Percentiles rank a stretch among this genome's conserved stretches.
phyloP scores from a whole-genome alignment of 2,113 vertebrate genomes.

The Brachionichthys hirsutus region DNA sequence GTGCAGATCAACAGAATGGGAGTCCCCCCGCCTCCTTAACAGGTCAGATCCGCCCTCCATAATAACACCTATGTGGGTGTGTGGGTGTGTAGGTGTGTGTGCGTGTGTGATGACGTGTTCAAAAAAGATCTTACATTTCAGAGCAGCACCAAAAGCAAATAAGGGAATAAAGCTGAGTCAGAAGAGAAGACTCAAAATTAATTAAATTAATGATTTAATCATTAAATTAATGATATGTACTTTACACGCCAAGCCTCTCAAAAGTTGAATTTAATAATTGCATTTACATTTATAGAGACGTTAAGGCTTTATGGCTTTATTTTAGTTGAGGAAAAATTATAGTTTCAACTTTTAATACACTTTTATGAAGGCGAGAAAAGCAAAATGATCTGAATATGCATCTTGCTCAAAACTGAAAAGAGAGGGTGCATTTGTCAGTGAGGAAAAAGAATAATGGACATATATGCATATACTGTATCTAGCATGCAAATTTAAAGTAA shows the following conservation, averaged over 20 bases:
- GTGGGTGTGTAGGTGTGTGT: constrained; percentile 9
- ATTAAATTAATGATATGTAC: no score
- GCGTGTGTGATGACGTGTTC: constrained; percentile 37
- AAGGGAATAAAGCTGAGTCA: constrained; percentile 20
- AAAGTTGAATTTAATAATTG: no score
- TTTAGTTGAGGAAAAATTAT: background rate
- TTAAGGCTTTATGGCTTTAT: no score
- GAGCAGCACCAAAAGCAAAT: constrained; percentile 34
- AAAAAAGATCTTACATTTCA: constrained; percentile 39
- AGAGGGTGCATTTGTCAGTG: background rate
- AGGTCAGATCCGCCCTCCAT: constrained; percentile 72
- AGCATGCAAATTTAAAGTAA: no score
- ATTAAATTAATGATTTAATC: no score
- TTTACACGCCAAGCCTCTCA: no score
- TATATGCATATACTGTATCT: no score
- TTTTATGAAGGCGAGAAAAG: background rate
- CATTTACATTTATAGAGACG: no score
- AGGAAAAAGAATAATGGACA: background rate
- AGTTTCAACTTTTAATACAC: background rate
- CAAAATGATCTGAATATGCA: background rate
- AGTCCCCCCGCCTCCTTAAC: constrained; percentile 54
- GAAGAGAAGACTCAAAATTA: constrained; percentile 21
- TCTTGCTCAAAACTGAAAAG: constrained; percentile 12
- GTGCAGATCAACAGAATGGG: constrained; percentile 61
- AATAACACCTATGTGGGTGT: constrained; percentile 52